Base-by-base conservation (phyloP, 2,888 invertebrate species). In the Melinopterus prodromus region DNA sequence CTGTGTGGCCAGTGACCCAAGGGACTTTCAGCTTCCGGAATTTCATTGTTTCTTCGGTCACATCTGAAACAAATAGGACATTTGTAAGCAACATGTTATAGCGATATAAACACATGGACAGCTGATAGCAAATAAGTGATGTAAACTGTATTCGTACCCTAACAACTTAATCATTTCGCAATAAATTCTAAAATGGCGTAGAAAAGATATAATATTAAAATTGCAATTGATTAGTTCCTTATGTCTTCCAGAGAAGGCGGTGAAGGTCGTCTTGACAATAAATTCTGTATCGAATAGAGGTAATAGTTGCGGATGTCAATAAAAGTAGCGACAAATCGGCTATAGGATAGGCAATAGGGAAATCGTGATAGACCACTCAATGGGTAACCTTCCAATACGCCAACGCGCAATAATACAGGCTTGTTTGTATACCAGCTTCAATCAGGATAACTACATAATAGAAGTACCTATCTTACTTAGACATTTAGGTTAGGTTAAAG, bases 1-100 rank as follows among this genome's bases (percentile, higher is more conserved):
- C 92, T 90, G 86, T 94, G 93, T 2, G 94, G 94, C 94, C 94
- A 94, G 82, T 90, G 91, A 75, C 92, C 92, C 82, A 92, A 84
- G 6, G 92, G 91, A 86, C 91, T 92, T 80, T 90, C 90, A 69
- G 90, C 89, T 81, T 90, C 91, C 84, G 86, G 90, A 90, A 85
- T 90, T 86, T 88, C 89, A 84, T 82, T 85, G 69, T 82, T 83
- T 81, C 88, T 89, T 86, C 91, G 90, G 77, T 92, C 91, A 88
- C 91, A 91, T 88, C 92, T 92, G 89, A 77, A 90, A 88, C 81
- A 84, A 85, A 85, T 81, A 78, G 81, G 78, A 81, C 75, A 82
- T 15, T 26, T 70, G 69, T 26, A 2, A 26, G 26, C 3, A 26
- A 26, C 26, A 26, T 26, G 26, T 14, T 9, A 53, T 6, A 9